phyloP scores from a whole-genome alignment of 2,888 invertebrate species.

The Cheilosia scutellata region DNA sequence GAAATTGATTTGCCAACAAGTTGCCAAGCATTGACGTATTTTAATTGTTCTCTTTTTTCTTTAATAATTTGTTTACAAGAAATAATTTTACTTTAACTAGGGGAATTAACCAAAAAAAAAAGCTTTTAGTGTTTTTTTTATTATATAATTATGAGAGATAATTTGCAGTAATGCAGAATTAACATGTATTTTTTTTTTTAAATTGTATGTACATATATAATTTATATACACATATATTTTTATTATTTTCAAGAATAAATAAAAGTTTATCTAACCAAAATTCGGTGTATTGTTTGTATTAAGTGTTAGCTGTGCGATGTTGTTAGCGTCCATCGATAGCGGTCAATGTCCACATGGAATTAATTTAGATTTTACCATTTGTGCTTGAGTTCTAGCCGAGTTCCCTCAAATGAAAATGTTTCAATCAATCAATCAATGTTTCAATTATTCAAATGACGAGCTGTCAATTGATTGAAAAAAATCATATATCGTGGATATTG shows the following conservation, averaged over 20 bases:
- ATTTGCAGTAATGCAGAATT: conserved; percentile 63
- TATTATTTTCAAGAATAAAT: conserved; percentile 58
- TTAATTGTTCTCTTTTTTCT: conserved; percentile 33
- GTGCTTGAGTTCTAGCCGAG: too few relatives aligned
- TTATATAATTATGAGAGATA: conserved; percentile 47
- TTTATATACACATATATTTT: conserved; percentile 66
- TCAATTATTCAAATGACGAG: too few relatives aligned
- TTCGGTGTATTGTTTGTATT: neutral
- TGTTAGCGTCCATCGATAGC: too few relatives aligned
- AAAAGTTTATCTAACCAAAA: conserved; percentile 71
- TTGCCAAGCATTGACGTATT: conserved; percentile 70
- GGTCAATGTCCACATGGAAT: too few relatives aligned
- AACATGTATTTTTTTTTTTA: conserved; percentile 58
- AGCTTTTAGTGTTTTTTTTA: conserved; percentile 62
- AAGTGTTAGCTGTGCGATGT: neutral
- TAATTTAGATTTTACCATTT: too few relatives aligned
- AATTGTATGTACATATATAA: conserved; percentile 71
- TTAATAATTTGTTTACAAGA: conserved; percentile 27
- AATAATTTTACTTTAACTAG: conserved; percentile 53
- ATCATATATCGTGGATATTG: too few relatives aligned
- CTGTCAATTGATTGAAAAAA: too few relatives aligned
- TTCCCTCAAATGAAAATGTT: too few relatives aligned
- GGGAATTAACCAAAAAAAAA: conserved; percentile 66
- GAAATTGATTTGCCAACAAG: conserved; percentile 71
- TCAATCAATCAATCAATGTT: too few relatives aligned